Conservation (phyloP, 2,113 vertebrate species). For the Scomber colias region DNA sequence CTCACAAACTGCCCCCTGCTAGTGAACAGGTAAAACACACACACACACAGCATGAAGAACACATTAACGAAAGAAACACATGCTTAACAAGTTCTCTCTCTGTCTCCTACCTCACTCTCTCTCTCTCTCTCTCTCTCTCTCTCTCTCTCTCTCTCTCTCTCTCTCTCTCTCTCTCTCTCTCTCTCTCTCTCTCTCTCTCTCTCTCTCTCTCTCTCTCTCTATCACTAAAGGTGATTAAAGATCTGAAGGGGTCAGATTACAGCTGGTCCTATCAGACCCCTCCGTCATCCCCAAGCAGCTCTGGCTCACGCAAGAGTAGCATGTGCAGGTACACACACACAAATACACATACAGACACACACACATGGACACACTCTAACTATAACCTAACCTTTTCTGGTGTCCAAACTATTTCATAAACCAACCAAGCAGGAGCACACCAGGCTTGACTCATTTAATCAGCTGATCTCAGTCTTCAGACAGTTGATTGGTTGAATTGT, state of each 20-base stretch:
- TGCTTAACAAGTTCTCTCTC: background rate
- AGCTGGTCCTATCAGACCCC: slow-evolving; percentile 99
- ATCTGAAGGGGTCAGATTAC: slow-evolving; percentile 98
- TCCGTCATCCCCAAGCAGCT: slow-evolving; percentile 95
- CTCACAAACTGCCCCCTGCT: slow-evolving; percentile 95
- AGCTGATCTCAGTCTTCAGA: no score
- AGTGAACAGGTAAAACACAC: slow-evolving; percentile 92
- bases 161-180: background rate
- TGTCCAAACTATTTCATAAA: no score
- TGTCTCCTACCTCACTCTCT: slow-evolving; percentile 12
- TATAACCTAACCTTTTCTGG: no score
- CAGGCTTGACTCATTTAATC: no score
- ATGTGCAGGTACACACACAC: slow-evolving; percentile 93
- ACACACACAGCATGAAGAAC: background rate
- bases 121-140: background rate
- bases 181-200: slow-evolving; percentile 1
- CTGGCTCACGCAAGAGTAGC: slow-evolving; percentile 97
- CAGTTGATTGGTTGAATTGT: no score
- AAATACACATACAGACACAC: slow-evolving; percentile 10
- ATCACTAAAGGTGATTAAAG: slow-evolving; percentile 91
- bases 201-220: background rate
- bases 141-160: no score
- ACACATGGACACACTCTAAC: background rate
- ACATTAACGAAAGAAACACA: background rate
- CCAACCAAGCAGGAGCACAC: no score